Evolutionary conservation across 2,113 vertebrate genomes (phyloP).

Genomic region (Tringa solitaria): DNA sequence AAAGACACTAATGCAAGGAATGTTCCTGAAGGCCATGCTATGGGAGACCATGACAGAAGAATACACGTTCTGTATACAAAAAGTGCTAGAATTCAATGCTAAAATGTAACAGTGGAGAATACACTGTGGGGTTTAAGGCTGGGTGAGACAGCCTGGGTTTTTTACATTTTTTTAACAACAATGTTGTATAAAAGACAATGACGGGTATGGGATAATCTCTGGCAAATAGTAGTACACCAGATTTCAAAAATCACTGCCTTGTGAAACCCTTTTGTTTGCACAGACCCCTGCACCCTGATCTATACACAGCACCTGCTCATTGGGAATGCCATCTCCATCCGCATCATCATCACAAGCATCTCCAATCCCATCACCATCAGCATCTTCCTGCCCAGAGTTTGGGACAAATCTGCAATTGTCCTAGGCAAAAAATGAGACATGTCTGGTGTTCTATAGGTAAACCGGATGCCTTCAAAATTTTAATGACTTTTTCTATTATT

Average conservation of each 20-base stretch:
- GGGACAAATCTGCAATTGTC: conserved; percentile 95
- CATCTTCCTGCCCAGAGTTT: conserved; percentile 97
- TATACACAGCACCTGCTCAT: conserved; percentile 78
- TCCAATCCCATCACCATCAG: conserved; percentile 87
- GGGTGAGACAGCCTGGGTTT: background rate
- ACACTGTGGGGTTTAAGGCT: background rate
- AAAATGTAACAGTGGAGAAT: background rate
- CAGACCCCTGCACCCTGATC: background rate
- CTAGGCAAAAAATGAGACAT: conserved; percentile 59
- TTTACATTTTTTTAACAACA: background rate
- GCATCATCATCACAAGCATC: conserved; percentile 93
- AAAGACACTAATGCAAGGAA: background rate
- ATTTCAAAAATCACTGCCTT: background rate
- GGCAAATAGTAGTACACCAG: background rate
- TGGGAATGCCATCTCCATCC: conserved; percentile 89
- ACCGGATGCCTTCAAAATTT: background rate
- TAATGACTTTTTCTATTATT: background rate
- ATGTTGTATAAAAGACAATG: background rate
- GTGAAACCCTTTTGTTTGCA: background rate
- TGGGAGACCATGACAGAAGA: background rate
- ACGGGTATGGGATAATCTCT: background rate
- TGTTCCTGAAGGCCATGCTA: background rate
- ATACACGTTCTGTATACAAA: background rate
- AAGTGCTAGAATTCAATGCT: background rate
- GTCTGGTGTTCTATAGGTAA: background rate